Base-by-base conservation (phyloP, 2,113 vertebrate genomes). In the Baryphthengus martii region DNA sequence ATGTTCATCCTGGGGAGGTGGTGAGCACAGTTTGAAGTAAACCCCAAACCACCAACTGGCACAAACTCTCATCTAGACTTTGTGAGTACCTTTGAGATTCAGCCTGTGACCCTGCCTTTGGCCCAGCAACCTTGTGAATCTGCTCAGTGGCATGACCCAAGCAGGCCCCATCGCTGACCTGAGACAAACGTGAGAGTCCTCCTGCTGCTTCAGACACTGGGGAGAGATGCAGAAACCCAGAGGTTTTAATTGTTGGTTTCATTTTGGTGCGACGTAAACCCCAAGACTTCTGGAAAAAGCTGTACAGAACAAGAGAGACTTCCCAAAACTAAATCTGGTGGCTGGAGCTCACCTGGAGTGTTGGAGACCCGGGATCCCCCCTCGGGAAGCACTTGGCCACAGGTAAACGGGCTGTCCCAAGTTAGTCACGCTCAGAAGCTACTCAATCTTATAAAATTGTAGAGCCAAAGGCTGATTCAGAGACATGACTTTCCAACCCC, bases 191-290 rank as follows among this genome's bases (percentile, higher is more conserved):
- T 21, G 45, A 33, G 24, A 58, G n/a, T 28, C n/a, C 23, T 67
- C 25, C 37, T 6, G 4, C 31, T 52, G 52, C 79, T 3, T 5
- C 33, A 63, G 49, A 19, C 1, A 3, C 35, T 4, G 5, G 29
- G 49, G 10, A 19, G 6, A 66, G 23, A 31, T 31, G 29, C 0
- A 0, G 31, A 62, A 42, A n/a, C 21, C 1, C 17, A 8, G 61
- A 78, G 55, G 9, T 17, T 87, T 89, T 17, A 18, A 50, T 8
- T 66, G 29, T 2, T 73, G 40, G 15, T 25, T 86, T 84, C 11
- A 5, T 71, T 91, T 55, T n/a, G 33, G 26, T 62, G 7, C 23
- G 40, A 56, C 7, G 3, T 16, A 49, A 80, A 70, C 9, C 0
- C 37, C 18, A 71, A 52, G 53, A 44, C 3, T 44, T 58, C 17